Evolutionary conservation across 2,113 vertebrate genomes (phyloP), one percentile per base, ranked within the genome.

Genomic region (Gymnogyps californianus): DNA sequence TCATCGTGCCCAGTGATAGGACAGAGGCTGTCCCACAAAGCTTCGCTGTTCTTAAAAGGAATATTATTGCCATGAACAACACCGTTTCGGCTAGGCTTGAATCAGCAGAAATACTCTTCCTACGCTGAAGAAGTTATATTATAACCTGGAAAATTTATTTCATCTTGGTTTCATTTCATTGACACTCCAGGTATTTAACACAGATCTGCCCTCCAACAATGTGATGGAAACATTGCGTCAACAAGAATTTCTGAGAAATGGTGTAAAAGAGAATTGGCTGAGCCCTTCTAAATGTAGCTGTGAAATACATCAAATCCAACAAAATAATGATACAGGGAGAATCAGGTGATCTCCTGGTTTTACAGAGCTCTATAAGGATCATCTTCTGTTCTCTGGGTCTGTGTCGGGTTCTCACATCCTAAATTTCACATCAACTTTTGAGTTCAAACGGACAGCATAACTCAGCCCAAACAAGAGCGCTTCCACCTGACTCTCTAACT

Each of bases 401-500:
- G 42, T 11, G 32, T n/a, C 13, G 7, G 28, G 54, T 89, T 95
- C 78, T 96, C 94, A 91, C 87, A 80, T 89, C 71, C 70, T 95
- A 93, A 96, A 96, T 91, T 94, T 94, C 78, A 51, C 51, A 8
- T 31, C 22, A 9, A 29, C 54, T 83, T 77, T 74, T 0, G 1
- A 80, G 87, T 91, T 96, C 78, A 94, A 66, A 87, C 24, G 2
- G 69, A 54, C 54, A 91, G 70, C 57, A 26, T 51, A 94, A 87
- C 51, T 93, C 92, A 94, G 78, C 32, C 58, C 92, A 79, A 93
- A 65, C 18, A 64, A 87, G 67, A 96, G 65, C 69, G 34, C 34
- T 97, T 94, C 91, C 84, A 96, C 90, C 81, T 89, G 89, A 81
- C 28, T 64, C 28, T 58, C 20, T 97, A 95, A 96, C 62, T 91